Conservation (phyloP, 2,113 vertebrate species). For the Riparia riparia region DNA sequence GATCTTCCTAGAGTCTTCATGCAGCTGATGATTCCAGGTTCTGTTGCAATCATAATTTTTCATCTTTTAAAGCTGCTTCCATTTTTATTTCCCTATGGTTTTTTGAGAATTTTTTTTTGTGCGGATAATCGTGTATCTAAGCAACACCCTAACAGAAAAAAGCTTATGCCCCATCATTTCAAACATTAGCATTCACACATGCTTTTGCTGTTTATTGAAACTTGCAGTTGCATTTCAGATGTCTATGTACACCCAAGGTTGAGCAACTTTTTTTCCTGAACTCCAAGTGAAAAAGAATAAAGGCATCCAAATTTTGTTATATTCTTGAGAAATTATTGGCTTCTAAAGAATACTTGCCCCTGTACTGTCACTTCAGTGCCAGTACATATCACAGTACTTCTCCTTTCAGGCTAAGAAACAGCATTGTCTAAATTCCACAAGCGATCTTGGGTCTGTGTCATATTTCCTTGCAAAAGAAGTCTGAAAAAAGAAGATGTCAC, state of each 20-base stretch:
- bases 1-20: background rate
- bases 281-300: background rate
- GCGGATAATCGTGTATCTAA: slow-evolving; percentile 38
- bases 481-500: background rate
- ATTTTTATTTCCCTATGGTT: background rate
- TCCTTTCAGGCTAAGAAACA: background rate
- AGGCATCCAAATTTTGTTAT: background rate
- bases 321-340: background rate
- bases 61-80: background rate
- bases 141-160: slow-evolving; percentile 34
- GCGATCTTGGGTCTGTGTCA: background rate
- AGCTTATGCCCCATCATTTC: background rate
- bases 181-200: background rate
- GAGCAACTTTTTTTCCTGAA: background rate
- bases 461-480: background rate
- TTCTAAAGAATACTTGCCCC: background rate
- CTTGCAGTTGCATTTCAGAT: background rate
- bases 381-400: background rate
- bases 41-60: background rate
- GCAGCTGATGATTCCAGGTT: background rate
- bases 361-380: background rate
- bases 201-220: background rate
- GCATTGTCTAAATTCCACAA: background rate
- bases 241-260: background rate
- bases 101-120: background rate